phyloP scores from a whole-genome alignment of 2,113 vertebrate species.

The Holacanthus passer region DNA sequence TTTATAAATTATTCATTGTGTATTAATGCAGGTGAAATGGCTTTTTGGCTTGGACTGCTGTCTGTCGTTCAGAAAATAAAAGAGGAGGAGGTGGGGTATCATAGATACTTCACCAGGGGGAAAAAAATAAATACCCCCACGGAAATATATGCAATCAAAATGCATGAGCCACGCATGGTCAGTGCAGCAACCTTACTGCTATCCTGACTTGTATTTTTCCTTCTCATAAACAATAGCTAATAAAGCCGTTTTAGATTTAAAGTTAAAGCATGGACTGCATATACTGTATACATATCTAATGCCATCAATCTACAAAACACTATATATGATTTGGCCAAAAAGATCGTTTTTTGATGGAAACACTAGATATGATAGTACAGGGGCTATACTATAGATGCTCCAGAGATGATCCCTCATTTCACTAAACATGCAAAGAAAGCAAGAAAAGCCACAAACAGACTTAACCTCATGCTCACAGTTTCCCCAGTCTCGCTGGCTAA shows the following conservation, averaged over 20 bases:
- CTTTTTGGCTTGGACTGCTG: conserved; percentile 88
- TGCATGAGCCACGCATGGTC: conserved; percentile 75
- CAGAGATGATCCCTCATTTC: not conserved
- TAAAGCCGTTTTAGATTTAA: not conserved
- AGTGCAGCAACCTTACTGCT: conserved; percentile 48
- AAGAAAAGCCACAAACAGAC: not conserved
- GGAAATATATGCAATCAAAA: conserved; percentile 83
- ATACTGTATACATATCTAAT: not conserved
- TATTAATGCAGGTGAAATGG: conserved; percentile 97
- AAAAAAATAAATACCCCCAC: conserved; percentile 75
- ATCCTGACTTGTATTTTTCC: conserved; percentile 29
- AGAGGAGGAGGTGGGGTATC: conserved; percentile 80
- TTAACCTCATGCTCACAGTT: not conserved
- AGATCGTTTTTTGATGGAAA: not conserved
- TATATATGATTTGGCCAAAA: not conserved
- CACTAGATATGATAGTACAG: not conserved
- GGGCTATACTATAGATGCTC: not conserved
- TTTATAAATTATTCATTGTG: conserved; percentile 98
- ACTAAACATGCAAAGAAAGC: not conserved
- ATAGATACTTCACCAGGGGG: conserved; percentile 77
- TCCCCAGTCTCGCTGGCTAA: not conserved
- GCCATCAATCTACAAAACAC: not conserved
- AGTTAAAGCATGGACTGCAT: conserved; percentile 8
- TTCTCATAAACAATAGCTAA: conserved; percentile 44
- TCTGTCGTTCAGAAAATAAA: conserved; percentile 86